Base-by-base conservation (phyloP, 2,888 invertebrate species). In the Pimpla rufipes region DNA sequence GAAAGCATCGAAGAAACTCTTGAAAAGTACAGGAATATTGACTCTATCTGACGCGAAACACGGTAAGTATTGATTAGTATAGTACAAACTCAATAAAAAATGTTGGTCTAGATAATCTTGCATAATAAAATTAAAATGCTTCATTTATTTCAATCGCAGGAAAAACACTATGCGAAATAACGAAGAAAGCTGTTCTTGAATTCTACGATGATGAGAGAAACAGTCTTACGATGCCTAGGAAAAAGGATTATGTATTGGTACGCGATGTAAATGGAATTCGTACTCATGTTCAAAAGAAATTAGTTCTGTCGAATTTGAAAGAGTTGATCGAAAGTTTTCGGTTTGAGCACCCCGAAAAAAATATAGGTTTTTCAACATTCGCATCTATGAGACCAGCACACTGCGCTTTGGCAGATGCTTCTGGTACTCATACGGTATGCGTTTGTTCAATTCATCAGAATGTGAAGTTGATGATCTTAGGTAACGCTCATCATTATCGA, bases 371-470 rank as follows among this genome's bases (percentile, higher is more conserved):
- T 47, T 74, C 45, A 13, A 45, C 37, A 0, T 59, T 59, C n/a
- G 62, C 42, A 16, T 47, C 74, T 11, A 35, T 59, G 35, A 67
- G 82, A 21, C 84, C 86, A 35, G 80, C 70, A 70, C 57, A 77
- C 18, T 85, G 88, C 62, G 71, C 87, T 29, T 66, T 87, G 2
- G 79, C 87, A 37, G 86, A 83, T 8, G 62, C 83, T 37, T 78
- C 80, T 70, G 86, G 88, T 13, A 85, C 87, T 2, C 87, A 88
- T 73, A 73, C 82, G 18, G 82, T 88, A 62, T 88, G 87, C 78
- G 87, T 88, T 13, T 88, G 88, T 71, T 71, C 79, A 5, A n/a
- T n/a, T n/a, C n/a, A 87, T 67, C 84, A 88, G 76, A 87, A 87
- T 52, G 64, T 85, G 8, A 86, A 88, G 68, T 64, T 88, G 6